Base-by-base conservation (phyloP, 2,113 vertebrate genomes). In the Hyaena hyaena region DNA sequence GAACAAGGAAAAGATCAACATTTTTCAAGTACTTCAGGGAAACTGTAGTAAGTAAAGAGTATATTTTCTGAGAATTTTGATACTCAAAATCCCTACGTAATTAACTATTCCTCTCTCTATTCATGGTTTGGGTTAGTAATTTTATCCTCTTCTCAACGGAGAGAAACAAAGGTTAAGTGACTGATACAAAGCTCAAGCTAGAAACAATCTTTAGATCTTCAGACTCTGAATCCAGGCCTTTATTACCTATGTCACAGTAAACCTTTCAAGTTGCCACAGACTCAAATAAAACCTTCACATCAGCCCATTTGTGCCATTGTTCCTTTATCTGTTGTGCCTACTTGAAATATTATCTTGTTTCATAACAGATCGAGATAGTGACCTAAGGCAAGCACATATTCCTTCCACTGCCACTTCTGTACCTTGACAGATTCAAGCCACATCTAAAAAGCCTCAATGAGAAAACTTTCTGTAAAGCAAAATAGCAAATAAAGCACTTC, bases 261-360 rank as follows among this genome's bases (percentile, higher is more conserved):
- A 96, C 5, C 83, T 93, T 93, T 96, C 80, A 93, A 95, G 87
- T 33, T 92, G 87, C 48, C 90, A 80, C 23, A 76, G 83, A 66
- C 69, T 93, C 97, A 90, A 26, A 93, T 84, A 89, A 96, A 95
- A 95, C 19, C 81, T 88, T 90, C 65, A 61, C 5, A 0, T 92
- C 68, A 76, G 82, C 33, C 35, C 23, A 33, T 69, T 31, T 33
- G 48, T 80, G 73, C 65, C 55, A 83, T n/a, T 96, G 92, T 69
- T 79, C 74, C 92, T 93, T 97, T 83, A 95, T 96, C 89, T 65
- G 33, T 33, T 87, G 33, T 66, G 77, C 35, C 50, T 63, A 84
- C 65, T 80, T 96, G 80, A 96, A 97, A 97, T 88, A 92, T 17
- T 68, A 86, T 84, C 61, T 84, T 77, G n/a, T 43, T 68, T 86